Base-by-base conservation (phyloP, 2,888 invertebrate genomes). In the Hybos culiciformis region DNA sequence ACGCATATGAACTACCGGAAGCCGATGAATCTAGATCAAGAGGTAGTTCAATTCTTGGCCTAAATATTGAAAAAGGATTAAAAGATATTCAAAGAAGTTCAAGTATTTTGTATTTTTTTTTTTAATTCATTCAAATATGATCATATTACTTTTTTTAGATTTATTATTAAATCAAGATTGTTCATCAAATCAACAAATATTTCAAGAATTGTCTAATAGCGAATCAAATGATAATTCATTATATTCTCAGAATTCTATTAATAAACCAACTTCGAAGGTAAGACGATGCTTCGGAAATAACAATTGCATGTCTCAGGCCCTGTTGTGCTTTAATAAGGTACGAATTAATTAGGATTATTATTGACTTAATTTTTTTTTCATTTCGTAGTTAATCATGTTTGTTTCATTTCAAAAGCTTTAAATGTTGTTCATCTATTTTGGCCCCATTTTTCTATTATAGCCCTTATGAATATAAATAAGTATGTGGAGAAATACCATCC, bases 281-380 rank as follows among this genome's bases (percentile, higher is more conserved):
- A 75, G 76, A 70, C 65, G 70, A 66, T 71, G 73, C 71, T 71
- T 73, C 70, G 72, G 73, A 69, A 74, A 78, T 74, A 78, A 79
- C 72, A 78, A 81, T 75, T 83, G 82, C 82, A 82, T 82, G 82
- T 81, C 81, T 70, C 73, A 68, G 68, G 75, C 79, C 77, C 79
- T 82, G 74, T 80, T 82, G 74, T 83, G 82, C 80, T 81, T 82
- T 75, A n/a, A n/a, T n/a, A 81, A 83, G 82, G 82, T 83, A 79
- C 70, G 73, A n/a, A n/a, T n/a, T n/a, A n/a, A n/a, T n/a, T n/a
- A n/a, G n/a, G n/a, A n/a, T n/a, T n/a, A n/a, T n/a, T n/a, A n/a
- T n/a, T n/a, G n/a, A n/a, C n/a, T n/a, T n/a, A n/a, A n/a, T n/a
- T n/a, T n/a, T n/a, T n/a, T n/a, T n/a, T n/a, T n/a, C n/a, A n/a